These are phyloP conservation scores for Caenorhabditis panamensis DNA, from an alignment of 2,888 invertebrate species.

Conservation along the genomic window DNA sequence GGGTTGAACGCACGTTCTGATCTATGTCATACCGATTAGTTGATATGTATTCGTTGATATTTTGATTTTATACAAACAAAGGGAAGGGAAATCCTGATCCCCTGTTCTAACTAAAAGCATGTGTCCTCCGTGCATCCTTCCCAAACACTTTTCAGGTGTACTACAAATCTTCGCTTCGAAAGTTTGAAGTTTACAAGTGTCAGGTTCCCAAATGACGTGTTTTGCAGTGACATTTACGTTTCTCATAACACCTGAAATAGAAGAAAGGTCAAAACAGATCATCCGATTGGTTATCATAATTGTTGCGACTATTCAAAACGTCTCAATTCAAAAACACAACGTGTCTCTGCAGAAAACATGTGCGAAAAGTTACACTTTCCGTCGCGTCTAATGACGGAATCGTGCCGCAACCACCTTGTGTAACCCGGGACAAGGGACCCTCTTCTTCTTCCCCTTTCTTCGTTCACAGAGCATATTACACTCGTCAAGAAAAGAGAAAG, in stretches of 20 bases:
- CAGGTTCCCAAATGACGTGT: background rate
- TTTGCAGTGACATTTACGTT: background rate
- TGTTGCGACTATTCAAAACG: too few relatives aligned
- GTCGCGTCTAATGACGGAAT: constrained; percentile 19
- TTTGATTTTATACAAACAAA: too few relatives aligned
- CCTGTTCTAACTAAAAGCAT: too few relatives aligned
- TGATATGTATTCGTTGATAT: background rate
- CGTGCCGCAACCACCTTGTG: constrained; percentile 54
- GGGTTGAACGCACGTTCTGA: background rate
- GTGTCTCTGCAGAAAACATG: constrained; percentile 24
- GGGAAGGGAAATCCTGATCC: too few relatives aligned
- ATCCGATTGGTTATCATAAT: too few relatives aligned
- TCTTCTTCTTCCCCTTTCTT: constrained; percentile 15
- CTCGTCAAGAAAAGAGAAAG: constrained; percentile 26
- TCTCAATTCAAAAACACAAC: constrained; percentile 42
- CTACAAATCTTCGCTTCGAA: background rate
- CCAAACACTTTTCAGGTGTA: background rate
- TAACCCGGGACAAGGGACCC: constrained; percentile 40
- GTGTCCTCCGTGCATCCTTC: too few relatives aligned
- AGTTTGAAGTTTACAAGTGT: background rate
- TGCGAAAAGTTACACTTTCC: constrained; percentile 34
- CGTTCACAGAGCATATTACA: constrained; percentile 43
- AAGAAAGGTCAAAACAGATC: too few relatives aligned
- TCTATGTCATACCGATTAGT: background rate
- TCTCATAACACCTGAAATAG: background rate